Base-by-base conservation (phyloP, 1,140 invertebrate species). In the Drosophila teissieri region DNA sequence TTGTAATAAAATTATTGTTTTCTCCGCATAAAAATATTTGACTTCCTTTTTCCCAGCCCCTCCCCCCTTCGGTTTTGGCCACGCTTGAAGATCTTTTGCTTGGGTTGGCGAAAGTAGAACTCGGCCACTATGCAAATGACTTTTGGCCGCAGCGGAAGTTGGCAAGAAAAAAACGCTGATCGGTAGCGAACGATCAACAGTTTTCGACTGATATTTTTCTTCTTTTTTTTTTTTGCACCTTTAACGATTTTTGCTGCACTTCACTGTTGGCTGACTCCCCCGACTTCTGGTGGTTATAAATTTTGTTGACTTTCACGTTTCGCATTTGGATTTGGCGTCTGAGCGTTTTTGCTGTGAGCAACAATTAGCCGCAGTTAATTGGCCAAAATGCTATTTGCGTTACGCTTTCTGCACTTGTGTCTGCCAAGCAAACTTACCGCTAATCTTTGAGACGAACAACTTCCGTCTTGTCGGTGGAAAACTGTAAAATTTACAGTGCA, bases 281-380 rank as follows among this genome's bases (percentile, higher is more conserved):
- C 60, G 22, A 64, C 72, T 61, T 17, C 34, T 24, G 19, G 45
- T 49, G 53, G 24, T 24, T 40, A 61, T 73, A 61, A 24, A 58
- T 80, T 80, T 81, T 70, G 81, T 85, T 62, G 74, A 78, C 82
- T 88, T 86, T 86, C 83, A 88, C 84, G 86, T 88, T 86, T 79
- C 34, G 52, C 27, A 82, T 86, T 86, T 70, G n/a, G 56, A 79
- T 86, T 86, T 70, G n/a, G 56, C 42, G 27, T 64, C 68, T 60
- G 67, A 49, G 46, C 42, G 57, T 39, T 14, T 56, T 62, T 46
- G 55, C 17, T 19, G 27, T 78, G 76, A 64, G 79, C 83, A 83
- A 83, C 83, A 88, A 88, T 88, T 88, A 88, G 84, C 83, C 75
- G 76, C 80, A 88, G 72, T 73, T 89, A 88, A 88, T 89, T 89